Base-by-base conservation (phyloP, 2,797 vertebrate genomes). In the Ispidina lecontei region DNA sequence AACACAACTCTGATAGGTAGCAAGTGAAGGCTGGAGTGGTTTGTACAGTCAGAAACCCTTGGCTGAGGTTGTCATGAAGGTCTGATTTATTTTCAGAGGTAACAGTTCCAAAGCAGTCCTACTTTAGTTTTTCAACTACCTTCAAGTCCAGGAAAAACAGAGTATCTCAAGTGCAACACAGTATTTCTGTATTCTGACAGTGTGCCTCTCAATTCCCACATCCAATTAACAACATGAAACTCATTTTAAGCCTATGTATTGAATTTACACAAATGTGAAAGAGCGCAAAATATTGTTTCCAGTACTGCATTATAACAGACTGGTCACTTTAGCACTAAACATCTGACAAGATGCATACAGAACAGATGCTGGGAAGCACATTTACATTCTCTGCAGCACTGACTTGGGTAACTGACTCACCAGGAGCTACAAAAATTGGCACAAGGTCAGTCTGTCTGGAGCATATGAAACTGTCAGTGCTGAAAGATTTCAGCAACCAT, bases 331-430 rank as follows among this genome's bases (percentile, higher is more conserved):
- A 63, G 54, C 7, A 1, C n/a, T 1, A 4, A 73, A 80, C 65
- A 92, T 65, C 74, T 94, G 84, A 76, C 51, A 77, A 82, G 78
- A 75, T 75, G 65, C 78, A 93, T 31, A 62, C 23, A 73, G 84
- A 95, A 84, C 91, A 95, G 93, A 95, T 89, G 91, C 80, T 39
- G 72, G 60, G 54, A 87, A 93, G 69, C 55, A 46, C 21, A 82
- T 68, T 84, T 85, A 60, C 67, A 95, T 84, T 89, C 79, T 81
- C 90, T 69, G 90, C 71, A 92, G 91, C 60, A 73, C 60, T 72
- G 31, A 84, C 77, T 93, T 55, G 22, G 68, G 60, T 62, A 87
- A 91, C 46, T 52, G 47, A 63, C 71, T 82, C 43, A 81, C 93
- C 77, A 89, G 90, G 83, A 92, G 83, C 58, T 79, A 81, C 18